Evolutionary conservation across 2,888 invertebrate genomes (phyloP), one percentile per base, ranked within the genome.

Genomic region (Aphidoletes aphidimyza): DNA sequence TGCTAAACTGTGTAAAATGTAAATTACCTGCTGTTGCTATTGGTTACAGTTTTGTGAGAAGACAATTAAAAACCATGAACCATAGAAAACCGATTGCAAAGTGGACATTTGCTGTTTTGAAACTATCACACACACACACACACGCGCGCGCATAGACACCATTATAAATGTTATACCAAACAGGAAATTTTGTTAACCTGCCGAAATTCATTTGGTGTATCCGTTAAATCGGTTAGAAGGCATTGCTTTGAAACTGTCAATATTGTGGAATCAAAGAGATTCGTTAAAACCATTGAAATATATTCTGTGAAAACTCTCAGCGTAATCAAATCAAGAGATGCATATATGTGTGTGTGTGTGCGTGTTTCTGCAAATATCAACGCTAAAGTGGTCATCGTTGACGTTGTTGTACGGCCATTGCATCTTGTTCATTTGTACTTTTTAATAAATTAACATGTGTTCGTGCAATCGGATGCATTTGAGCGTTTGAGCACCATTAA

Each of bases 361-460:
- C n/a, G n/a, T n/a, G n/a, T n/a, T n/a, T n/a, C n/a, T n/a, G n/a
- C n/a, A n/a, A n/a, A n/a, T n/a, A n/a, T n/a, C n/a, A n/a, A n/a
- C n/a, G n/a, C n/a, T n/a, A 69, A 69, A 69, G 30, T 26, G 22
- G 22, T 6, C 42, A 42, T 9, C 6, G 42, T 42, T 9, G 42
- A 9, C 14, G 42, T 14, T 42, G 42, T 42, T 42, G 69, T 2
- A 2, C 9, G 69, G 69, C 26, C 22, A 54, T 69, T 69, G 30
- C 69, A 69, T 69, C 69, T 69, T 30, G 69, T 69, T 69, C 69
- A 54, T 54, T 54, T 54, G 30, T 30, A 30, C 30, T 69, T 69
- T 69, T 69, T 69, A 69, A 69, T 69, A 69, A 69, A 69, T 69
- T 30, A 69, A 69, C 69, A 69, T 69, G 34, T 69, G 69, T 34